Percentiles rank a stretch among this genome's conserved stretches.
phyloP scores from a whole-genome alignment of 1,140 invertebrate species.

The Bilobella aurantiaca region DNA sequence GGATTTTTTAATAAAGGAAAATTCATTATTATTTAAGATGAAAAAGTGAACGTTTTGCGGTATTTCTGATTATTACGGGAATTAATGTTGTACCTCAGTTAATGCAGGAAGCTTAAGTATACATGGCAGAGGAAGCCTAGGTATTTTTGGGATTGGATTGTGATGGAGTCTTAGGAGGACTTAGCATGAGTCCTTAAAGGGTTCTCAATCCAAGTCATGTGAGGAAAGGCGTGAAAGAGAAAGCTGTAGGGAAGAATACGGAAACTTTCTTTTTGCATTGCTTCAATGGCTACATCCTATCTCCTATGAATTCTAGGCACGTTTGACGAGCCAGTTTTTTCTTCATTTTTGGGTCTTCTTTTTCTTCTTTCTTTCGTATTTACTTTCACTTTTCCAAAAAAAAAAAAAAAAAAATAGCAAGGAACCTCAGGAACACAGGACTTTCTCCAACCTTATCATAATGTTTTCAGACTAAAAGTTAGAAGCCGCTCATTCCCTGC shows the following conservation, averaged over 20 bases:
- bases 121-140: background rate
- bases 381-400: constrained; percentile 7
- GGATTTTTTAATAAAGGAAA: no score
- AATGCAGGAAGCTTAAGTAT: background rate
- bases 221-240: background rate
- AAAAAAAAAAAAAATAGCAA: no score
- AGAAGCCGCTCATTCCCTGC: no score
- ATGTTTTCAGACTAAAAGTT: background rate
- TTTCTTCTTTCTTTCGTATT: constrained; percentile 1
- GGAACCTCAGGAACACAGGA: no score
- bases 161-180: background rate
- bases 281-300: background rate
- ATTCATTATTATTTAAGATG: no score
- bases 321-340: constrained; percentile 5
- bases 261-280: background rate
- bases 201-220: no score
- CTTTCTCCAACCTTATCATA: no score
- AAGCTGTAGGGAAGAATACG: background rate
- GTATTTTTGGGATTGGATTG: background rate
- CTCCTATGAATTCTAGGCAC: background rate
- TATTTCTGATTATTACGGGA: background rate
- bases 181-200: background rate
- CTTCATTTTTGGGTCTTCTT: background rate
- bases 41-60: no score
- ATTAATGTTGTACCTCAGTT: no score